Base-by-base conservation (phyloP, 2,888 invertebrate genomes). In the Aspidiotus destructor region DNA sequence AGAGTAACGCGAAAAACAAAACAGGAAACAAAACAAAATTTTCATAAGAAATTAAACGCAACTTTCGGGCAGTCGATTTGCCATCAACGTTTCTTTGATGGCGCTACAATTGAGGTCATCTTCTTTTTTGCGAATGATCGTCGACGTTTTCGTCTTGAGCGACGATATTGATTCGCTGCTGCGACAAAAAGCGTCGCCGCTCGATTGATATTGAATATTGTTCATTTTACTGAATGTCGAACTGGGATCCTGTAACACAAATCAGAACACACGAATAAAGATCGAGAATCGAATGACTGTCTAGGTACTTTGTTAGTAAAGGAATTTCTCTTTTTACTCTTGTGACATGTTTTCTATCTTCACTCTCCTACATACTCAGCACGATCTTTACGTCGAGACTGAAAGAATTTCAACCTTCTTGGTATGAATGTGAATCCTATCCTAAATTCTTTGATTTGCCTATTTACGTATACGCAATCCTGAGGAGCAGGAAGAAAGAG, bases 11-110 rank as follows among this genome's bases (percentile, higher is more conserved):
- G 44, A 41, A 61, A 61, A 61, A 40, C 8, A 16, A n/a, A 41
- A 42, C 10, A 41, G n/a, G 61, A 41, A 60, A 40, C 10, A 61
- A 67, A 48, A 60, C 60, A 44, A 61, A 42, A 61, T 13, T 2
- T n/a, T 16, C 28, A 63, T 53, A 10, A 28, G 42, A 42, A 67
- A 57, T 71, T 55, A 91, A 75, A 91, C 91, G 80, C 90, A 91
- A 77, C 89, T 90, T 79, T 91, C 91, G 58, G 91, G 91, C 76
- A 91, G 85, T 76, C 90, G 85, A 77, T 88, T 88, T 75, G 90
- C 88, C 82, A 90, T 88, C 72, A 91, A 84, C 76, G 89, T 85
- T 79, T 90, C 89, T 78, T 90, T 91, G 79, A 91, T 90, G 75
- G 89, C 89, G 78, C 88, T 85, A 69, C 90, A 90, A 79, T 89